phyloP scores from a whole-genome alignment of 1,140 invertebrate genomes.

The Pissodes strobi region DNA sequence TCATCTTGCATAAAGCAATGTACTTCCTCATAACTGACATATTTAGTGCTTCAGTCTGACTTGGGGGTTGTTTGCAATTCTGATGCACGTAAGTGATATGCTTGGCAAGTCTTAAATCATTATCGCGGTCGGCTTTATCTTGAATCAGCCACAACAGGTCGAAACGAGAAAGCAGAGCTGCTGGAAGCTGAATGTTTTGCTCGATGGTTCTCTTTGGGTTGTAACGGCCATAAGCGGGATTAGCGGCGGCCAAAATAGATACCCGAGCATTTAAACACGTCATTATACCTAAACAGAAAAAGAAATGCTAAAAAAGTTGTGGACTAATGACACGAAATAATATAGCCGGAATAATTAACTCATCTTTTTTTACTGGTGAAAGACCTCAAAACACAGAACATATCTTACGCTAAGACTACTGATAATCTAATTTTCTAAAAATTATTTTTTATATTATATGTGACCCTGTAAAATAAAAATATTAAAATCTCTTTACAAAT shows the following conservation, averaged over 20 bases:
- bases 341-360: no score
- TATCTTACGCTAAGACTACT: no score
- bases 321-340: no score
- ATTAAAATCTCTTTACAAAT: no score
- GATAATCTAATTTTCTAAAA: no score
- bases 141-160: slow-evolving; percentile 98
- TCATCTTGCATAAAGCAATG: slow-evolving; percentile 88
- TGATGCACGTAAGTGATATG: slow-evolving; percentile 99
- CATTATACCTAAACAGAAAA: slow-evolving; percentile 89
- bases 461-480: no score
- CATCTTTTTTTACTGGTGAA: no score
- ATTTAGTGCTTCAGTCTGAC: slow-evolving; percentile 75
- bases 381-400: no score
- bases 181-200: slow-evolving; percentile 97
- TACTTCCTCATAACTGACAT: slow-evolving; percentile 95
- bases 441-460: no score
- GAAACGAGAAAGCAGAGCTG: slow-evolving; percentile 95
- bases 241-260: slow-evolving; percentile 97
- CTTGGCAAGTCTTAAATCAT: slow-evolving; percentile 91
- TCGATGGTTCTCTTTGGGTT: slow-evolving; percentile 94
- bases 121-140: slow-evolving; percentile 90
- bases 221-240: slow-evolving; percentile 97
- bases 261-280: slow-evolving; percentile 95
- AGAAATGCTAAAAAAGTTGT: no score
- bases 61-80: slow-evolving; percentile 84